Percentiles rank a stretch among this genome's conserved stretches.
Evolutionary conservation across 2,888 invertebrate species (phyloP).

Genomic region (Xylophagus ater): DNA sequence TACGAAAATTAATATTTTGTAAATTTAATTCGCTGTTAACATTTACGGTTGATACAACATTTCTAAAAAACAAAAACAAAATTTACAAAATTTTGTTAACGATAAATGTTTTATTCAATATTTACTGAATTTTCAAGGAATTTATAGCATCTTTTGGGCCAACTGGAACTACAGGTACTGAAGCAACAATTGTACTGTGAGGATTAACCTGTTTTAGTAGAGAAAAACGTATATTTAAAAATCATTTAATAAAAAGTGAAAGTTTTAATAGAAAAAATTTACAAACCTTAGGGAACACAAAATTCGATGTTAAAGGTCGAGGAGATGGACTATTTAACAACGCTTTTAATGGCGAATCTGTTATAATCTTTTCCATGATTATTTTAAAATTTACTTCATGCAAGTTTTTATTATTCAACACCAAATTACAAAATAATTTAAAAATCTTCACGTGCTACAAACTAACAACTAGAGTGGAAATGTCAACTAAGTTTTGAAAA

Average conservation of each 20-base stretch:
- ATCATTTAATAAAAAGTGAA: not conserved
- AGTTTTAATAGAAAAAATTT: not conserved
- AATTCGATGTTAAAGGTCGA: slow-evolving; percentile 30
- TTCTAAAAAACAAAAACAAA: slow-evolving; percentile 40
- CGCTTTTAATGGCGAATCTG: slow-evolving; percentile 31
- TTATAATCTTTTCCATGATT: slow-evolving; percentile 18
- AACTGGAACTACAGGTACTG: slow-evolving; percentile 43
- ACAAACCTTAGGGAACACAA: slow-evolving; percentile 13
- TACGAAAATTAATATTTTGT: slow-evolving; percentile 62
- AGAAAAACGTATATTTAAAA: slow-evolving; percentile 3
- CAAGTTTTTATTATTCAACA: too few relatives aligned
- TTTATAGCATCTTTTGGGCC: slow-evolving; percentile 48
- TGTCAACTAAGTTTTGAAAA: too few relatives aligned
- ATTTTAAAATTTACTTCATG: too few relatives aligned
- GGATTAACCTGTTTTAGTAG: slow-evolving; percentile 10
- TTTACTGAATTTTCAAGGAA: slow-evolving; percentile 52
- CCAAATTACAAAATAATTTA: too few relatives aligned
- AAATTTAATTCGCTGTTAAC: slow-evolving; percentile 61
- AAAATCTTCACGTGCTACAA: too few relatives aligned
- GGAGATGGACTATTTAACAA: slow-evolving; percentile 35
- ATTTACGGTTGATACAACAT: slow-evolving; percentile 71
- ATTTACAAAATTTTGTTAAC: slow-evolving; percentile 3
- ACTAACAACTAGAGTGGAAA: too few relatives aligned
- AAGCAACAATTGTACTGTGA: slow-evolving; percentile 46
- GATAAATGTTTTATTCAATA: slow-evolving; percentile 9